phyloP scores from a whole-genome alignment of 2,113 vertebrate species.

The Steatornis caripensis region DNA sequence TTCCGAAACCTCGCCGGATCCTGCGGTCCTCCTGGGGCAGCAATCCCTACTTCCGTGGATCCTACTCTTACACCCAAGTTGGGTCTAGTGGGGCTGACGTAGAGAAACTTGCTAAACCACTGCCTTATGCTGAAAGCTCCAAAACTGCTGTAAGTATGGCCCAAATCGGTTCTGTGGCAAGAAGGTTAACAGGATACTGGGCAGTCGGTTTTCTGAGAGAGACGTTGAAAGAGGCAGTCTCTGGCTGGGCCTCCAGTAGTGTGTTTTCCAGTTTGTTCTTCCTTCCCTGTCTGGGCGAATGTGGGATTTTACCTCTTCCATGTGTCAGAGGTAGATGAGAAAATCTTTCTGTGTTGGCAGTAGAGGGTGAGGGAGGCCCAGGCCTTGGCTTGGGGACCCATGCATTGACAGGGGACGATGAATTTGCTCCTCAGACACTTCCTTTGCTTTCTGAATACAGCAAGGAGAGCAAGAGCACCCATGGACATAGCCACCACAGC shows the following conservation, averaged over 20 bases:
- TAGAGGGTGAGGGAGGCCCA: neutral
- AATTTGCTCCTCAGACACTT: neutral
- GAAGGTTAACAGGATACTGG: fast-evolving
- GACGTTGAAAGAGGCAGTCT: neutral
- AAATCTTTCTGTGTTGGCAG: neutral
- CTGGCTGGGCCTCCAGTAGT: neutral
- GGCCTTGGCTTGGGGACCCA: neutral
- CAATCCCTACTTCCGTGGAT: slow-evolving; percentile 91
- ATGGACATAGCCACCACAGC: neutral
- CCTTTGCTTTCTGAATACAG: neutral
- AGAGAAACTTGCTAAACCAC: slow-evolving; percentile 90
- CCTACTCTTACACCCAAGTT: slow-evolving; percentile 96
- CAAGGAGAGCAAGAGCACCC: neutral
- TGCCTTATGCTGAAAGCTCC: slow-evolving; percentile 92
- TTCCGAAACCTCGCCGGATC: slow-evolving; percentile 94
- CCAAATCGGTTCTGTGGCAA: fast-evolving
- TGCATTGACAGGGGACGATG: neutral
- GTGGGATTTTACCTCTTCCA: neutral
- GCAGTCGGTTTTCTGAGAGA: neutral
- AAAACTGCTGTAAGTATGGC: slow-evolving; percentile 85
- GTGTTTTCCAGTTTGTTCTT: neutral
- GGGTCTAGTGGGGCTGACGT: slow-evolving; percentile 92
- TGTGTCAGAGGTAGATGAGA: neutral
- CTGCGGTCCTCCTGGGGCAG: slow-evolving; percentile 96
- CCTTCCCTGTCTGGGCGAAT: neutral